Evolutionary conservation across 92 coral and sea anemone genomes (phyloP).

Genomic region (Actinernus sp.): DNA sequence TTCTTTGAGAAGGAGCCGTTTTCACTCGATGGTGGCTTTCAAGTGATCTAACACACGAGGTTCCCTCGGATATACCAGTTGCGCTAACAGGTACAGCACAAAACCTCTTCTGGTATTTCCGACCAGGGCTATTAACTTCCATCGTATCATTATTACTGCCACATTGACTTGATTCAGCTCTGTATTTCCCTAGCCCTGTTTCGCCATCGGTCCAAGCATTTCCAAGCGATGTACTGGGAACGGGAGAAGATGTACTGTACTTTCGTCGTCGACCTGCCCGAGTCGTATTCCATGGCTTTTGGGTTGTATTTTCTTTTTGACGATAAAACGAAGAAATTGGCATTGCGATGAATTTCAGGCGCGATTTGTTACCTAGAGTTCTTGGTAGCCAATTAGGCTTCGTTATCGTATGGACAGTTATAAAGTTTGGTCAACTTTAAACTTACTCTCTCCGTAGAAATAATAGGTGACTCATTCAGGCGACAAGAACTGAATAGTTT

Average conservation of each 20-base stretch:
- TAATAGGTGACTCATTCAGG: no score
- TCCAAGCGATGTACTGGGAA: background rate
- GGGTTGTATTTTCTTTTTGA: constrained; percentile 36
- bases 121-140: background rate
- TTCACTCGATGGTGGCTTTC: background rate
- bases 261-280: background rate
- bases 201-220: background rate
- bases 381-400: no score
- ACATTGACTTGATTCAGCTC: background rate
- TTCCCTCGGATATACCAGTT: no score
- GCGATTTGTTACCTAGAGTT: no score
- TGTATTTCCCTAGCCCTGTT: no score
- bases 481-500: no score
- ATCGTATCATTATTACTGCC: background rate
- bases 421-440: no score
- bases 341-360: constrained; percentile 50
- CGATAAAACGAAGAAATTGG: constrained; percentile 89
- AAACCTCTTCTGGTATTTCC: background rate
- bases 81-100: background rate
- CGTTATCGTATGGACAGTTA: no score
- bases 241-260: background rate
- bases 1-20: constrained; percentile 9
- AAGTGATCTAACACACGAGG: background rate
- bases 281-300: constrained; percentile 71
- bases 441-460: no score